These are phyloP conservation scores for Zeugodacus cucurbitae DNA, from an alignment of 1,140 invertebrate genomes.

Conservation along the genomic window DNA sequence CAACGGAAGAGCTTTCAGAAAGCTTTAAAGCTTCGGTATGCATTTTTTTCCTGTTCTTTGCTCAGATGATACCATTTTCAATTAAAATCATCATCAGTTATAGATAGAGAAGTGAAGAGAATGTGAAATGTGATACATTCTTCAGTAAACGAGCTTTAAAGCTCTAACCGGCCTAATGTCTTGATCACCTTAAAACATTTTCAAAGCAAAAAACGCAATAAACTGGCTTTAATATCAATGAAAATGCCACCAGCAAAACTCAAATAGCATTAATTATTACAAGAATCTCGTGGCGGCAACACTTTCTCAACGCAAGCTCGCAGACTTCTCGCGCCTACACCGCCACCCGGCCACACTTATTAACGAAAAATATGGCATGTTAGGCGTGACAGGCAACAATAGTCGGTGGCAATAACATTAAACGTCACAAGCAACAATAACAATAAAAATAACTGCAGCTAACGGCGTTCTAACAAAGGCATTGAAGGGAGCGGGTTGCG, in stretches of 20 bases:
- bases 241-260: background rate
- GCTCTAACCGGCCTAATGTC: no score
- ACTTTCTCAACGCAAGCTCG: background rate
- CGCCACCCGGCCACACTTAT: background rate
- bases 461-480: background rate
- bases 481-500: background rate
- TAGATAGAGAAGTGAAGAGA: no score
- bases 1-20: no score
- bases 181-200: no score
- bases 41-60: no score
- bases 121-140: no score
- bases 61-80: no score
- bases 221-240: background rate
- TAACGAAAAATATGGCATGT: slow-evolving; percentile 6
- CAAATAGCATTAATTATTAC: background rate
- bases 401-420: slow-evolving; percentile 39
- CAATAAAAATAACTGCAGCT: background rate
- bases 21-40: no score
- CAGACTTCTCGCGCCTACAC: background rate
- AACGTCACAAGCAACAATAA: slow-evolving; percentile 5
- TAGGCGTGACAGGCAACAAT: slow-evolving; percentile 50
- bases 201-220: no score
- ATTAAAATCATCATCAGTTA: no score
- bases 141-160: no score
- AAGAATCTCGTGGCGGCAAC: background rate